phyloP scores from a whole-genome alignment of 2,113 vertebrate species.

The Callaeas wilsoni region DNA sequence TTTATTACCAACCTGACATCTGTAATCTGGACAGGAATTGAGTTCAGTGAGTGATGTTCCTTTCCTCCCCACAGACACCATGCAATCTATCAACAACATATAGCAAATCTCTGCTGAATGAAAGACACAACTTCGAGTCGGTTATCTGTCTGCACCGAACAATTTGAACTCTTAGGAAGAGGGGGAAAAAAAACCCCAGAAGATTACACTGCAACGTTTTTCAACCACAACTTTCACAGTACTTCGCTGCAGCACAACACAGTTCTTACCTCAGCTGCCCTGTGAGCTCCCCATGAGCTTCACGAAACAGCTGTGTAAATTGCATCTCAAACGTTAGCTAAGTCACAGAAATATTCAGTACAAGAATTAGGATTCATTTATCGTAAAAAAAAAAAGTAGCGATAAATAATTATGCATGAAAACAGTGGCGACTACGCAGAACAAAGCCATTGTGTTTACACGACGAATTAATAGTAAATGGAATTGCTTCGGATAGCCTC shows the following conservation, averaged over 20 bases:
- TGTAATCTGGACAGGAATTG: conserved; percentile 4
- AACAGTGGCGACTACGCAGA: background rate
- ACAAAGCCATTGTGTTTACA: background rate
- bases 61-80: background rate
- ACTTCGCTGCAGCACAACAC: accelerated
- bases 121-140: background rate
- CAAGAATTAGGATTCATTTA: background rate
- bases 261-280: background rate
- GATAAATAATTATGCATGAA: background rate
- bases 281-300: background rate
- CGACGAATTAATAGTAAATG: accelerated
- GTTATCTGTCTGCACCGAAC: background rate
- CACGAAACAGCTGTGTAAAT: background rate
- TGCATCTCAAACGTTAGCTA: background rate
- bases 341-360: background rate
- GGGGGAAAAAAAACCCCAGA: background rate
- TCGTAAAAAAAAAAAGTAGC: background rate
- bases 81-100: background rate
- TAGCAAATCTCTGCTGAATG: background rate
- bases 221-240: background rate
- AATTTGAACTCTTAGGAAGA: background rate
- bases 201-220: background rate
- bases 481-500: background rate
- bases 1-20: conserved; percentile 9
- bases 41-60: background rate